These are phyloP conservation scores for Lacanobia oleracea DNA, from an alignment of 2,888 invertebrate species.

Conservation along the genomic window DNA sequence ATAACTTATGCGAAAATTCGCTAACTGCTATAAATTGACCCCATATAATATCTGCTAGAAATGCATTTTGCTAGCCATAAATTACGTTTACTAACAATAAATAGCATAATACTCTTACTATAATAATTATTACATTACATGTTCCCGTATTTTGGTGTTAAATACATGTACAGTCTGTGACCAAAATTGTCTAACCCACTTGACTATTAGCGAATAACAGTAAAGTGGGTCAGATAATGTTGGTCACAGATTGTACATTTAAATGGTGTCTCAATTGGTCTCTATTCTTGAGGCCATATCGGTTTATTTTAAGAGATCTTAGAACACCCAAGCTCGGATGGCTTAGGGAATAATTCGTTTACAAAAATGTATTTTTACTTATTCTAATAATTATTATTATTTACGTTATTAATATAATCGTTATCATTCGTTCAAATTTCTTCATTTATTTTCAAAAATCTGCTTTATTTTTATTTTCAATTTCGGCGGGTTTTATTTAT, in stretches of 20 bases:
- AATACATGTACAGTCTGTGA: too few species aligned
- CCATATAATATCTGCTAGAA: neutral
- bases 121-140: constrained; percentile 16
- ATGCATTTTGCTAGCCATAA: constrained; percentile 6
- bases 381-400: neutral
- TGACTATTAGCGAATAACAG: too few species aligned
- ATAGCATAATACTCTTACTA: constrained; percentile 26
- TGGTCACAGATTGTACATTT: too few species aligned
- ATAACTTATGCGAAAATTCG: too few species aligned
- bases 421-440: neutral
- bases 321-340: constrained; percentile 27
- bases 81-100: constrained; percentile 4
- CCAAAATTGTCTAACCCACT: too few species aligned
- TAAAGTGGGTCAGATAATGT: too few species aligned
- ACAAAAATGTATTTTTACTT: constrained; percentile 12
- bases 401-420: neutral
- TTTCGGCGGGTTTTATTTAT: neutral
- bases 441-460: constrained; percentile 4
- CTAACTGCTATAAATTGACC: neutral
- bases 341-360: constrained; percentile 25
- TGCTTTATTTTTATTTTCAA: neutral
- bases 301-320: constrained; percentile 48
- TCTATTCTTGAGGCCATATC: constrained; percentile 50
- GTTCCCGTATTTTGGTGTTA: constrained; percentile 17
- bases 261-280: constrained; percentile 44